These are phyloP conservation scores for Scaptomyza hsui DNA, from an alignment of 1,140 invertebrate species.

Conservation along the genomic window DNA sequence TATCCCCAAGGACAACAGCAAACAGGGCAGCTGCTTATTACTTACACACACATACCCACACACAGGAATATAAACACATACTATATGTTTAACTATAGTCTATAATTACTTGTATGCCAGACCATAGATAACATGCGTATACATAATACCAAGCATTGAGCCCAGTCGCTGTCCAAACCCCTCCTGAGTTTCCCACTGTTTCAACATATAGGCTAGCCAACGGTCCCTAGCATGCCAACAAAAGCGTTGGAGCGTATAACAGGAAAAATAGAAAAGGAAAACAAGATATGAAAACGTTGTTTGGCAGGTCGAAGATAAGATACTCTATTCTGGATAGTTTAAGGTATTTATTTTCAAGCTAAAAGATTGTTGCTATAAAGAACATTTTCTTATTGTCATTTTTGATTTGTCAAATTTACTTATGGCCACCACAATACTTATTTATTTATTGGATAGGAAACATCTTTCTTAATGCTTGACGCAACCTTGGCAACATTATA, in stretches of 20 bases:
- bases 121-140: constrained; percentile 57
- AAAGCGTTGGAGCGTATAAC: constrained; percentile 27
- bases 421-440: too few relatives aligned
- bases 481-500: background rate
- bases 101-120: constrained; percentile 62
- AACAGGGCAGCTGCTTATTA: constrained; percentile 63
- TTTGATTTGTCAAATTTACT: too few relatives aligned
- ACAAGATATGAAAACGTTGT: background rate
- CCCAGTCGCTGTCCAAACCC: constrained; percentile 13
- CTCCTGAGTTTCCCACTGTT: background rate
- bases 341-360: too few relatives aligned
- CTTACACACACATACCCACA: constrained; percentile 27
- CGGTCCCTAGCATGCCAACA: constrained; percentile 55
- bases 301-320: background rate
- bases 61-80: background rate
- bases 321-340: background rate
- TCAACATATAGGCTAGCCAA: constrained; percentile 26
- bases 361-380: too few relatives aligned
- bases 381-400: too few relatives aligned
- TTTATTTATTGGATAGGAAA: too few relatives aligned
- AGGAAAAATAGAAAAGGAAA: background rate
- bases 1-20: constrained; percentile 62
- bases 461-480: too few relatives aligned
- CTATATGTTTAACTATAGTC: constrained; percentile 3
- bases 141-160: constrained; percentile 61